A percentile compares a stretch with the other conserved stretches of the same genome.
phyloP scores from a whole-genome alignment of 2,113 vertebrate species.

The Equus przewalskii region DNA sequence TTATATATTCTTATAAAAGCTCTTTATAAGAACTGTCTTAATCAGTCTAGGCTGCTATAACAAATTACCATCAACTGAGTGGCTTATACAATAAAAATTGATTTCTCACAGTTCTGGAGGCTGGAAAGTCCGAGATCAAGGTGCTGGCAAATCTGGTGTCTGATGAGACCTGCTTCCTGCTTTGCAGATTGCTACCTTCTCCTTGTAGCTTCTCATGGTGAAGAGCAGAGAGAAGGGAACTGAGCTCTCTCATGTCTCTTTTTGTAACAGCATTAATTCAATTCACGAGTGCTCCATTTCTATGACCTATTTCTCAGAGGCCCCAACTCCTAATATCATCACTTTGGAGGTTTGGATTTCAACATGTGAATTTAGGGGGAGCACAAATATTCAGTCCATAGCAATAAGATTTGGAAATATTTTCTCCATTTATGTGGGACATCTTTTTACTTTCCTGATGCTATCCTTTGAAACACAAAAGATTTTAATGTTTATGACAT shows the following conservation, averaged over 20 bases:
- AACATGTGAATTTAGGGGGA: background rate
- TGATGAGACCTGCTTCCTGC: background rate
- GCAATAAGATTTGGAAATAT: too few relatives aligned
- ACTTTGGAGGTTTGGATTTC: background rate
- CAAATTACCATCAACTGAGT: background rate
- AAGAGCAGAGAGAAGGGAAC: background rate
- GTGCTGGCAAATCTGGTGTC: too few relatives aligned
- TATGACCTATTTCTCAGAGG: background rate
- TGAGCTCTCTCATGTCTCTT: background rate
- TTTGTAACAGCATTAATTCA: background rate
- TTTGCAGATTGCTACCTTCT: background rate
- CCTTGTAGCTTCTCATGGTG: background rate
- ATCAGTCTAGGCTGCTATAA: background rate
- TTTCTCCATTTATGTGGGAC: too few relatives aligned
- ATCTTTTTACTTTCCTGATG: too few relatives aligned
- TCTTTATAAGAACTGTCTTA: background rate
- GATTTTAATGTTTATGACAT: too few relatives aligned
- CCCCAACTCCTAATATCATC: background rate
- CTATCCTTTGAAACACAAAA: too few relatives aligned
- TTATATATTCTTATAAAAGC: background rate
- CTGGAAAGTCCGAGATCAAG: too few relatives aligned
- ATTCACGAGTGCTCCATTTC: background rate
- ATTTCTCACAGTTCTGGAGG: too few relatives aligned
- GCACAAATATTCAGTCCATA: too few relatives aligned
- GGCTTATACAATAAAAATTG: too few relatives aligned